These are phyloP conservation scores for Gallinago solitaria DNA, from an alignment of 2,797 vertebrate genomes.

Conservation along the genomic window DNA sequence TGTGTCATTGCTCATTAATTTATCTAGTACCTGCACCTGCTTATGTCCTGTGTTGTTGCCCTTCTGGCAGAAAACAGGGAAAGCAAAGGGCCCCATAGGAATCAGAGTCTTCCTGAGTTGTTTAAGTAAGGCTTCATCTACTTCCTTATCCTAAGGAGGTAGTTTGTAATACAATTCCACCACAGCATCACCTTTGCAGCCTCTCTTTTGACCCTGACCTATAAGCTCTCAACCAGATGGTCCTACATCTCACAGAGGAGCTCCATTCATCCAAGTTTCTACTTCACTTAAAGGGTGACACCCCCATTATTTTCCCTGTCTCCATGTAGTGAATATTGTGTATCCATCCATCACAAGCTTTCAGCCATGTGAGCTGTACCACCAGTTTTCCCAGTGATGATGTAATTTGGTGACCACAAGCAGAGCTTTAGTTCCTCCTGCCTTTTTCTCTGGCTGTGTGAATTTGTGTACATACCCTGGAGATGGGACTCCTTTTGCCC, in stretches of 20 bases:
- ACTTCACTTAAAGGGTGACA: neutral
- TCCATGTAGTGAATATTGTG: neutral
- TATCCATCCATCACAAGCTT: neutral
- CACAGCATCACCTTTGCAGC: neutral
- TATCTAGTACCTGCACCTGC: neutral
- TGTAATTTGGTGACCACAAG: fast-evolving
- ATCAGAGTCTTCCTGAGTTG: neutral
- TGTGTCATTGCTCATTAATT: neutral
- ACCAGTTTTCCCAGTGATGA: neutral
- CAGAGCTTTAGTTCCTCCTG: neutral
- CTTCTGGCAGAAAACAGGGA: neutral
- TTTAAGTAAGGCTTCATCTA: neutral
- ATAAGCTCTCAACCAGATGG: neutral
- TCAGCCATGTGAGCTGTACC: neutral
- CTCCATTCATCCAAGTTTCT: neutral
- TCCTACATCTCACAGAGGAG: neutral
- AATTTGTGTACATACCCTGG: neutral
- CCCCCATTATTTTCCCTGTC: neutral
- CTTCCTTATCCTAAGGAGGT: neutral
- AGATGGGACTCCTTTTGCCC: neutral
- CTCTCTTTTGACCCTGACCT: neutral
- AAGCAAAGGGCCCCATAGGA: neutral
- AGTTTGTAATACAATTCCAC: neutral
- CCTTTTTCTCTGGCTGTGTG: neutral
- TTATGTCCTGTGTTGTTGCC: fast-evolving